Evolutionary conservation across 2,888 invertebrate species (phyloP).

Genomic region (Luffia ferchaultella): DNA sequence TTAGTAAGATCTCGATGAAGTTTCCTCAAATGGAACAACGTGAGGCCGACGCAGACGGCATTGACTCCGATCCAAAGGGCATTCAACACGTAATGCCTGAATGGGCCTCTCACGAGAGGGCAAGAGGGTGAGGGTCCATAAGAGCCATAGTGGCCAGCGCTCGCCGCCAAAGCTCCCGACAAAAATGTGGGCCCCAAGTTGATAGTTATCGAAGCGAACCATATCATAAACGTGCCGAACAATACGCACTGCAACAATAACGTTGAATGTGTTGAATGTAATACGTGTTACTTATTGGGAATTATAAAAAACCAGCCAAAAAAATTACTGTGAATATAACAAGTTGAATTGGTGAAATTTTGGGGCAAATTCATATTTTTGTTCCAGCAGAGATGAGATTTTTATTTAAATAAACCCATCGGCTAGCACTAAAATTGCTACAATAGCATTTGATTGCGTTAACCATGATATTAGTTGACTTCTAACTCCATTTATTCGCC

Average conservation of each 20-base stretch:
- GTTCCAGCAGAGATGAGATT: too few species aligned
- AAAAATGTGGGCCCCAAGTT: constrained; percentile 90
- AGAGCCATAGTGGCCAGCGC: constrained; percentile 75
- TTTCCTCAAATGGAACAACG: constrained; percentile 83
- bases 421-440: too few species aligned
- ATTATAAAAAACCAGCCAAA: too few species aligned
- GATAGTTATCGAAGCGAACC: constrained; percentile 91
- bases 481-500: too few species aligned
- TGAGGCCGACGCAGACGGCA: constrained; percentile 83
- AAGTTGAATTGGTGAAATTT: too few species aligned
- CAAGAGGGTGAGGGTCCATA: constrained; percentile 80
- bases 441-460: too few species aligned
- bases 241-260: constrained; percentile 76
- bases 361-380: too few species aligned
- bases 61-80: constrained; percentile 91
- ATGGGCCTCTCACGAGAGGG: constrained; percentile 86
- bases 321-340: too few species aligned
- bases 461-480: too few species aligned
- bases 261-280: background rate
- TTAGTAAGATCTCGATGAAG: constrained; percentile 84
- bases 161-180: constrained; percentile 83
- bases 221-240: constrained; percentile 92
- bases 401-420: too few species aligned
- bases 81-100: constrained; percentile 89
- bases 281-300: too few species aligned